Conservation (phyloP, 2,797 vertebrate genomes). For the Crossoptilon crossoptilon region DNA sequence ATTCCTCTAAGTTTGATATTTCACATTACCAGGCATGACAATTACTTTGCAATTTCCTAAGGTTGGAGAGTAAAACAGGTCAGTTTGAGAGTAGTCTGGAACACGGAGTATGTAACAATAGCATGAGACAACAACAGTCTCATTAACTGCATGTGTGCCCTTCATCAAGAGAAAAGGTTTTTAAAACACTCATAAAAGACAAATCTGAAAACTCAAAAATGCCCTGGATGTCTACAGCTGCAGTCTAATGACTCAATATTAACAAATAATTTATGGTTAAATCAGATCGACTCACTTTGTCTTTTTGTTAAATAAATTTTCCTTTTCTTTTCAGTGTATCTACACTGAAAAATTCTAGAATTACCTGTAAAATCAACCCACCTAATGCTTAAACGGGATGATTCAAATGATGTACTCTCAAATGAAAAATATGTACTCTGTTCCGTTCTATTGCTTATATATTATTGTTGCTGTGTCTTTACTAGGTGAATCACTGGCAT, state of each 20-base stretch:
- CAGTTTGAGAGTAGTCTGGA: neutral
- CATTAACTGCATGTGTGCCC: neutral
- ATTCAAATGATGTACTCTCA: neutral
- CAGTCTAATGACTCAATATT: neutral
- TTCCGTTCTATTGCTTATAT: neutral
- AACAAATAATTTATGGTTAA: neutral
- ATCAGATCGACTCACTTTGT: neutral
- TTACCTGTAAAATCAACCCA: neutral
- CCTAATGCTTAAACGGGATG: neutral
- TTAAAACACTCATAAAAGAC: neutral
- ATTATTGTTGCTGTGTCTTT: neutral
- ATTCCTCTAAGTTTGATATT: neutral
- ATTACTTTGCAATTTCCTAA: constrained; percentile 8
- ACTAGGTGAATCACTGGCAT: neutral
- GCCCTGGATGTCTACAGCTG: neutral
- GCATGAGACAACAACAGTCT: neutral
- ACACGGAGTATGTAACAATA: neutral
- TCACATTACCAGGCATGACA: neutral
- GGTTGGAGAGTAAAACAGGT: constrained; percentile 9
- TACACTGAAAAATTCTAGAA: neutral
- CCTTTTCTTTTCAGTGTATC: neutral
- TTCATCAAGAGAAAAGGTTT: neutral
- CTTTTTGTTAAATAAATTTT: neutral
- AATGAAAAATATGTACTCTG: neutral
- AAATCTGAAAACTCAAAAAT: neutral